A percentile compares a stretch with the other conserved stretches of the same genome.
Conservation (phyloP, 2,888 invertebrate species). For the Ormyrus labotus region DNA sequence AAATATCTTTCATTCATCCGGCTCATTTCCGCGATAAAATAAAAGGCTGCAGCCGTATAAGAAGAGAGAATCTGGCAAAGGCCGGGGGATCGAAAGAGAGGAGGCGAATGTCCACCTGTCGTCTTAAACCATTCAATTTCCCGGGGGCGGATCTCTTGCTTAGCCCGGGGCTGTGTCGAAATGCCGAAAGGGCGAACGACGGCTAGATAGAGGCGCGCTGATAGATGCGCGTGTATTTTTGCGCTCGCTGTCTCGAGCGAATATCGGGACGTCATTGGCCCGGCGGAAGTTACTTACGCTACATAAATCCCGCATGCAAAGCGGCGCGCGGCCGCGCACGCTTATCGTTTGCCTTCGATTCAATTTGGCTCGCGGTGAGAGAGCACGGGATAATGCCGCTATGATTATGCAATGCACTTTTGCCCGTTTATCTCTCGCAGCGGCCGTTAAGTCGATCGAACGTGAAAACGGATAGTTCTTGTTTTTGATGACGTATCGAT, state of each 20-base stretch:
- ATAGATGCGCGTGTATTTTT: conserved; percentile 12
- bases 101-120: conserved; percentile 60
- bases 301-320: conserved; percentile 50
- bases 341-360: conserved; percentile 55
- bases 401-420: neutral
- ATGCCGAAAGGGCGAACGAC: neutral
- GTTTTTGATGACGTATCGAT: conserved; percentile 36
- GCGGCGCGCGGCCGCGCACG: conserved; percentile 4
- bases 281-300: conserved; percentile 52
- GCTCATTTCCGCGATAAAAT: too few species aligned
- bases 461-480: conserved; percentile 43
- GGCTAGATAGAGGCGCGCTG: too few species aligned
- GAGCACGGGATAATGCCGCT: neutral
- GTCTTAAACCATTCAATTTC: conserved; percentile 57
- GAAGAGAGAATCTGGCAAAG: too few species aligned
- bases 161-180: neutral
- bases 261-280: conserved; percentile 39
- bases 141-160: conserved; percentile 23
- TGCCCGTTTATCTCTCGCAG: neutral
- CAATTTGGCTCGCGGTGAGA: conserved; percentile 35
- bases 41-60: too few species aligned
- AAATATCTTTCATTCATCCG: too few species aligned
- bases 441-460: conserved; percentile 32
- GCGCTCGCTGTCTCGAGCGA: conserved; percentile 21
- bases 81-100: neutral